Evolutionary conservation across 2,113 vertebrate genomes (phyloP).

Genomic region (Caranx melampygus): DNA sequence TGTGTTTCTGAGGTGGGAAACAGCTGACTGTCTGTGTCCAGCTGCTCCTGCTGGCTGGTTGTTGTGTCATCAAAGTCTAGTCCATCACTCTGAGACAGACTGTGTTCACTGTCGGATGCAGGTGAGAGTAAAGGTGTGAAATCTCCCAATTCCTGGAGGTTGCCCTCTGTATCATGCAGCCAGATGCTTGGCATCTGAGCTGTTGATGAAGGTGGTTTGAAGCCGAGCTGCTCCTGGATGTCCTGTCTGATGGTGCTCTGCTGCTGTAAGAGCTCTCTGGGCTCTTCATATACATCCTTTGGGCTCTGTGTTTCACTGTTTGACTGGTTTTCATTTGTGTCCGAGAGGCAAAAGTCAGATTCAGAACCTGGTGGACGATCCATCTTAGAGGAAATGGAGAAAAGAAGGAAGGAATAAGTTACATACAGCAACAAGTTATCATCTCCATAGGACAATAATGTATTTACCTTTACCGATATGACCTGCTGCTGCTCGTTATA

Average conservation of each 20-base stretch:
- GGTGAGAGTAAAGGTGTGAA: constrained; percentile 41
- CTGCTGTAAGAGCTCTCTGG: constrained; percentile 48
- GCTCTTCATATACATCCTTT: constrained; percentile 30
- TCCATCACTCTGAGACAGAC: neutral
- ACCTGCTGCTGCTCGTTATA: constrained; percentile 18
- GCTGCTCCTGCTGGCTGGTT: constrained; percentile 26
- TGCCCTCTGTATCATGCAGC: constrained; percentile 43
- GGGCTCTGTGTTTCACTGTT: constrained; percentile 40
- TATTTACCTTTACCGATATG: neutral
- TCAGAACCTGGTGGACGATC: constrained; percentile 30
- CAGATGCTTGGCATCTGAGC: constrained; percentile 52
- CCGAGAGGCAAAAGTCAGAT: constrained; percentile 19
- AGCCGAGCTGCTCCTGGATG: constrained; percentile 40
- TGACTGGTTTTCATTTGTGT: constrained; percentile 5
- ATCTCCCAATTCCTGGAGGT: constrained; percentile 41
- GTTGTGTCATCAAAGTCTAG: constrained; percentile 1
- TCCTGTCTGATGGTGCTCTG: constrained; percentile 38
- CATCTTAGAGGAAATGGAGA: constrained; percentile 29
- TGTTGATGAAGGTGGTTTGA: neutral
- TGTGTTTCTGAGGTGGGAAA: constrained; percentile 27
- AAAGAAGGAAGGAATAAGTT: constrained; percentile 1
- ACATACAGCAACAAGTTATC: neutral
- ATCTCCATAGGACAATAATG: neutral
- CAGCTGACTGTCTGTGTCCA: constrained; percentile 4
- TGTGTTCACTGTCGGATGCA: constrained; percentile 7